Evolutionary conservation across 2,797 vertebrate species (phyloP).

Genomic region (Valencia hispanica): DNA sequence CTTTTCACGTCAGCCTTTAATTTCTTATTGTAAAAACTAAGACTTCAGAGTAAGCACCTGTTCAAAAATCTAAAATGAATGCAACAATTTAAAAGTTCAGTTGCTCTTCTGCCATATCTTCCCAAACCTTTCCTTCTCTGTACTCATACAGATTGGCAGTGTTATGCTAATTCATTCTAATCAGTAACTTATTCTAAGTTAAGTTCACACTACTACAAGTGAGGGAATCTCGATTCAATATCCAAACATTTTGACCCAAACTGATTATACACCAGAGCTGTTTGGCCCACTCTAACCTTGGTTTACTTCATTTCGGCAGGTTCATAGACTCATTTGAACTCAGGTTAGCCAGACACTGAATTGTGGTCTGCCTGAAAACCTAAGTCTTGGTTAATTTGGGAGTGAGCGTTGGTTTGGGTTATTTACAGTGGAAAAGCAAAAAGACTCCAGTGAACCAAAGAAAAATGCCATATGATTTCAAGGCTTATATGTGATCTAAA

Average conservation of each 20-base stretch:
- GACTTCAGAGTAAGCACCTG: neutral
- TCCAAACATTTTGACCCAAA: no score
- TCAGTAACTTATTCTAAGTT: neutral
- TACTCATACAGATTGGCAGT: neutral
- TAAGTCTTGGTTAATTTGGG: no score
- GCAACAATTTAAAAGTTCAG: neutral
- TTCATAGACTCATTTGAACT: neutral
- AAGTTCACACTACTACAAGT: neutral
- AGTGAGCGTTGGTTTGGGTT: no score
- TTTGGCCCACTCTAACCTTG: neutral
- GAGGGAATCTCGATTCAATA: no score
- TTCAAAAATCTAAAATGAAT: neutral
- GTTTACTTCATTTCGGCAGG: neutral
- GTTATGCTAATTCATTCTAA: neutral
- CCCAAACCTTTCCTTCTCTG: neutral
- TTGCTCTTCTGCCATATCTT: neutral
- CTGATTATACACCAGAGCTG: no score
- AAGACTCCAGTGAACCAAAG: no score
- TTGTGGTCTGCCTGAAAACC: no score
- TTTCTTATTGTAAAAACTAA: neutral
- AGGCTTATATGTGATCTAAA: no score
- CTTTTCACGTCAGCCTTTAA: neutral
- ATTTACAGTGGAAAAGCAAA: no score
- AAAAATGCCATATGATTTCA: no score
- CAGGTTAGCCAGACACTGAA: neutral